Evolutionary conservation across 2,113 vertebrate genomes (phyloP), one percentile per base, ranked within the genome.

Genomic region (Phaetusa simplex): DNA sequence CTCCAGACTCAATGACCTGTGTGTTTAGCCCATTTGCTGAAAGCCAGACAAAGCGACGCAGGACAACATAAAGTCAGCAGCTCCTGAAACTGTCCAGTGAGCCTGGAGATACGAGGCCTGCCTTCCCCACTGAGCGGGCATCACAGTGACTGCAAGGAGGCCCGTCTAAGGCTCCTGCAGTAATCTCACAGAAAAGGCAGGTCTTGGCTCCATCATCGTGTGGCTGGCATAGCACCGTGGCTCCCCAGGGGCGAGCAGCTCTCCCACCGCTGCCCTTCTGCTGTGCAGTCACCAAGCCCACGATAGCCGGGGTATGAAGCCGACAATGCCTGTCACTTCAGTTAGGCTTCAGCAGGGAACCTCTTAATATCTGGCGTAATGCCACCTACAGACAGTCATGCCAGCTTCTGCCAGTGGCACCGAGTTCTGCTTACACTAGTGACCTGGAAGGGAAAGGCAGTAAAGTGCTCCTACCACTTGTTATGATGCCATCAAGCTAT

Each of bases 401-500:
- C 38, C 40, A 59, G 73, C 30, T 55, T 12, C 72, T 53, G 43
- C 50, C 43, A 29, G 56, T 8, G n/a, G 40, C 58, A 32, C 34
- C 0, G 5, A 34, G 61, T n/a, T 82, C 32, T 92, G 70, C 74
- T 83, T 29, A 80, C 23, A 29, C 72, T 49, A 21, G 73, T 64
- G 52, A 14, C 43, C 61, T 80, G 84, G 82, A 58, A 94, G 71
- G 58, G 53, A 71, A 91, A 90, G 85, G 85, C 58, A 80, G 38
- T 27, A 19, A 91, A 95, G 74, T 29, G 43, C 70, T 79, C 8
- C 1, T 13, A 40, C 53, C 49, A 12, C 20, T 81, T 5, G 8
- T 34, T 59, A 36, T 65, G 91, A 96, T 72, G 82, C 90, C 91
- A 95, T 32, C 87, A 18, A 56, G 45, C 71, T 69, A 69, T 96